A percentile compares a stretch with the other conserved stretches of the same genome.
Evolutionary conservation across 1,140 invertebrate species (phyloP).

Genomic region (Brevipalpus yothersi): DNA sequence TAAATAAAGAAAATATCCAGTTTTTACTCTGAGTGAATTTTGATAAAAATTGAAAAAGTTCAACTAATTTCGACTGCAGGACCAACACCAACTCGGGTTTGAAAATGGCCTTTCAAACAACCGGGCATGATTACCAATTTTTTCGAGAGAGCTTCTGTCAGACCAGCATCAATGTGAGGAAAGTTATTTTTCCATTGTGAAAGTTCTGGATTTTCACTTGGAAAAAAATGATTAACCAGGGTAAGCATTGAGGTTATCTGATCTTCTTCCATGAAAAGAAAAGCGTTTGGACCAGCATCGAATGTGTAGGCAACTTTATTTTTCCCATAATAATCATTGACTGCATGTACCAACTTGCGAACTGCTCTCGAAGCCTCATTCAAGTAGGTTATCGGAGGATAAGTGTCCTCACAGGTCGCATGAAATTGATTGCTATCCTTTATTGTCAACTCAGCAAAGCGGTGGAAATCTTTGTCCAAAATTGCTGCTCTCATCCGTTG

Average conservation of each 20-base stretch:
- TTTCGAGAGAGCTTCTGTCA: neutral
- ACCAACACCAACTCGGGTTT: neutral
- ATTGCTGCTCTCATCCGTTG: constrained; percentile 51
- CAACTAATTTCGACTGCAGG: neutral
- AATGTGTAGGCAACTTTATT: constrained; percentile 69
- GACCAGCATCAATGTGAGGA: no score
- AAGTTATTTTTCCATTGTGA: no score
- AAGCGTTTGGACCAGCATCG: constrained; percentile 91
- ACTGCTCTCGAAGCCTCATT: constrained; percentile 61
- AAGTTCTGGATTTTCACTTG: constrained; percentile 16
- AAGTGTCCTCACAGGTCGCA: constrained; percentile 76
- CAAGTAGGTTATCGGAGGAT: constrained; percentile 77
- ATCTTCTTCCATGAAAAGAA: constrained; percentile 55
- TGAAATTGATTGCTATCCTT: constrained; percentile 95
- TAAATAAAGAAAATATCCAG: no score
- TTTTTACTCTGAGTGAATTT: no score
- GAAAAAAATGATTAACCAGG: constrained; percentile 43
- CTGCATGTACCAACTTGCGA: constrained; percentile 49
- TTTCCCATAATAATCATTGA: constrained; percentile 37
- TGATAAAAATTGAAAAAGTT: no score
- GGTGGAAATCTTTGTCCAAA: constrained; percentile 44
- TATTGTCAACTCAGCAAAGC: constrained; percentile 83
- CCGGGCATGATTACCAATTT: neutral
- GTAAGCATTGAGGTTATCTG: constrained; percentile 38
- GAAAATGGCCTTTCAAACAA: neutral